Evolutionary conservation across 2,113 vertebrate species (phyloP), one percentile per base, ranked within the genome.

Genomic region (Podocnemis expansa): DNA sequence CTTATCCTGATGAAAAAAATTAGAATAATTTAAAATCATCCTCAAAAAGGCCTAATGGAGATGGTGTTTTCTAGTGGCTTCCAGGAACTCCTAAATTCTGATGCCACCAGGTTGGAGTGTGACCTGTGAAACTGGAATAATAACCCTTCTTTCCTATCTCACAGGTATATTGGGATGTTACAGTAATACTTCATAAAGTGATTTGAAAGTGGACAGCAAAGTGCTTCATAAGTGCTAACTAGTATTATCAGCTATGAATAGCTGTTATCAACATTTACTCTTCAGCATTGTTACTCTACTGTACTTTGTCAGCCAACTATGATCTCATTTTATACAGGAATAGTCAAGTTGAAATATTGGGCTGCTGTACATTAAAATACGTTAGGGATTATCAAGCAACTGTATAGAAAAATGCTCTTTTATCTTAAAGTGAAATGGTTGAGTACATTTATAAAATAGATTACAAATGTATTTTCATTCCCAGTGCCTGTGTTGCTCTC

Each of bases 241-340:
- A 54, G 78, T 87, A 63, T 94, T 97, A 97, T 97, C 97, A 97
- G 91, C 80, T 97, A 96, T 91, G 93, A 97, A 97, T 45, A 97
- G 93, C 96, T 97, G 96, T 95, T 96, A 96, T 97, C 96, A 97
- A 86, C 93, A 96, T 81, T 87, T 87, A 80, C 82, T 84, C 94
- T 96, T 97, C 96, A 96, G 89, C 96, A 96, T 95, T 78, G 82
- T 79, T 81, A 13, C 43, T 96, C 52, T 9, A 81, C 51, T 14
- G 78, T 12, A 45, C 10, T 38, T 85, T 16, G 60, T 24, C 56
- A 95, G 97, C 95, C 97, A 97, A 89, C 24, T 89, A 43, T 97
- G 96, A 97, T 38, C 91, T 97, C 95, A 97, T 85, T 89, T 91
- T 58, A 58, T 34, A 67, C 19, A 85, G 45, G 88, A 89, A 87